Conservation (phyloP, 2,113 vertebrate genomes). For the Pseudonaja textilis region DNA sequence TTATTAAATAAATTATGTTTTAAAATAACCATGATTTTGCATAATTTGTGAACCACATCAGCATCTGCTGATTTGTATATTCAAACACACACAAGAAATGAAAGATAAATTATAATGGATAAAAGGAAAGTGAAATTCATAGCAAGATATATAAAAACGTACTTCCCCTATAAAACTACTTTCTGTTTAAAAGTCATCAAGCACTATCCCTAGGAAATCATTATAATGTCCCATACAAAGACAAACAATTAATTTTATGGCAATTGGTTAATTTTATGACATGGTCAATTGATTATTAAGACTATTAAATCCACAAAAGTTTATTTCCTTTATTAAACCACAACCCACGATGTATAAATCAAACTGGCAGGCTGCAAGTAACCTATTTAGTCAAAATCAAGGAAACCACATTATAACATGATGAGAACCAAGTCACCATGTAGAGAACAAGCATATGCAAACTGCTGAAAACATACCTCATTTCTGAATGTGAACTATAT, state of each 20-base stretch:
- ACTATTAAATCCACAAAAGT: background rate
- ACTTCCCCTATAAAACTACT: slow-evolving; percentile 5
- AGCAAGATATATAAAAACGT: background rate
- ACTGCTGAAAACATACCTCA: background rate
- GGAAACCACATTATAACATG: background rate
- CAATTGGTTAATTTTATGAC: too few relatives aligned
- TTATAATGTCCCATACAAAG: background rate
- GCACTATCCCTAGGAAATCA: background rate
- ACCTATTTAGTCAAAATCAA: background rate
- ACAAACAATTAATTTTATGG: slow-evolving; percentile 10
- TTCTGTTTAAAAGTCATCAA: background rate
- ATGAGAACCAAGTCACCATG: background rate
- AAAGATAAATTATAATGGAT: background rate
- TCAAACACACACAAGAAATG: background rate
- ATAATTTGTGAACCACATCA: background rate
- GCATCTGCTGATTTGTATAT: background rate
- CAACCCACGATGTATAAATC: background rate
- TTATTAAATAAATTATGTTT: background rate
- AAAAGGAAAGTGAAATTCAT: slow-evolving; percentile 5
- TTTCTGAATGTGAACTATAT: background rate
- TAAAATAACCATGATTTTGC: background rate
- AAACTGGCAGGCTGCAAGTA: background rate
- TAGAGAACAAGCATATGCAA: background rate
- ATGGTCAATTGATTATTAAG: slow-evolving; percentile 20
- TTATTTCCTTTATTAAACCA: background rate